phyloP scores from a whole-genome alignment of 2,797 vertebrate species.

The Lutjanus argentimaculatus region DNA sequence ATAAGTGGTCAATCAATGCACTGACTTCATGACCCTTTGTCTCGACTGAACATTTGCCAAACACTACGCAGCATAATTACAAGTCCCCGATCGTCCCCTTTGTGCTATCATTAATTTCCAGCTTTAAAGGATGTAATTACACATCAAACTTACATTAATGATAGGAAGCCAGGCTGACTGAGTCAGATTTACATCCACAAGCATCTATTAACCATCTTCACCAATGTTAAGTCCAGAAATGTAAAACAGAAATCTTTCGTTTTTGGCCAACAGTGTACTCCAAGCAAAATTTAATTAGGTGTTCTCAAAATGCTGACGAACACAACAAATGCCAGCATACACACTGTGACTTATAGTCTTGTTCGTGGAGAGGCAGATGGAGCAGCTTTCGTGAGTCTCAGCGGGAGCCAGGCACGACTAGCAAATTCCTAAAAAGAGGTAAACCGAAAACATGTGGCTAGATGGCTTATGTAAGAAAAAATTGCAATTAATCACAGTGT shows the following conservation, averaged over 20 bases:
- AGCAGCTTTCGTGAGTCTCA: slow-evolving; percentile 14
- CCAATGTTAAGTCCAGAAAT: slow-evolving; percentile 10
- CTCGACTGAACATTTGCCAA: not conserved
- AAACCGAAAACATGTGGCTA: slow-evolving; percentile 52
- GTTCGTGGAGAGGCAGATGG: slow-evolving; percentile 10
- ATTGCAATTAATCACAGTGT: slow-evolving; percentile 34
- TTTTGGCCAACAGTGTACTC: slow-evolving; percentile 10
- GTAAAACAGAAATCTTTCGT: slow-evolving; percentile 14
- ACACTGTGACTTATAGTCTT: slow-evolving; percentile 20
- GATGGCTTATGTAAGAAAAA: slow-evolving; percentile 14
- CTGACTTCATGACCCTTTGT: not conserved
- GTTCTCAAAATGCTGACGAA: slow-evolving; percentile 19
- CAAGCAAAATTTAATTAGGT: slow-evolving; percentile 24
- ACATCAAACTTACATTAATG: slow-evolving; percentile 8
- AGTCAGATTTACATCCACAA: slow-evolving; percentile 9
- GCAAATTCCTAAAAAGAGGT: slow-evolving; percentile 50
- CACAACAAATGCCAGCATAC: slow-evolving; percentile 18
- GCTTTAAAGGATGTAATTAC: slow-evolving; percentile 25
- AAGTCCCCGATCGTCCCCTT: not conserved
- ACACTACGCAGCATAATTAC: slow-evolving; percentile 1
- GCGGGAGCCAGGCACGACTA: slow-evolving; percentile 33
- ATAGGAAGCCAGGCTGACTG: slow-evolving; percentile 21
- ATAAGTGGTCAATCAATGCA: not conserved
- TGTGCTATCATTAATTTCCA: slow-evolving; percentile 15
- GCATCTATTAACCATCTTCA: slow-evolving; percentile 2